A percentile compares a stretch with the other conserved stretches of the same genome.
Evolutionary conservation across 2,888 invertebrate species (phyloP).

Genomic region (Mesorhabditis sp.): DNA sequence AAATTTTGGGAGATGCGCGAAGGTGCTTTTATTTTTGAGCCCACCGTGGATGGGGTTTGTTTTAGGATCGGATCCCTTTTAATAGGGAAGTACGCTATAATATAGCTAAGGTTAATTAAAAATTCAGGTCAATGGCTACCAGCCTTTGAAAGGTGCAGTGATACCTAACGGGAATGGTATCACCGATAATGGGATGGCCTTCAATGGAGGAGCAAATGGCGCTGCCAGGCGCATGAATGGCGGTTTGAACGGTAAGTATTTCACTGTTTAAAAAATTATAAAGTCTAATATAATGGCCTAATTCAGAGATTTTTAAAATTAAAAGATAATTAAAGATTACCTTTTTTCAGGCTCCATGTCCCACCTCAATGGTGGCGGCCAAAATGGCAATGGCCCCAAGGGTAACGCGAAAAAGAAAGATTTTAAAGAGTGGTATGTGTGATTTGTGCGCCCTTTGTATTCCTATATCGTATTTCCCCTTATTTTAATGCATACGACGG

Average conservation of each 20-base stretch:
- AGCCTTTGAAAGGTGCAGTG: constrained; percentile 43
- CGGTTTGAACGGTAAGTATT: not conserved
- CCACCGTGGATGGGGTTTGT: no score
- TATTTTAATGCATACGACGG: no score
- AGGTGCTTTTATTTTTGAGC: no score
- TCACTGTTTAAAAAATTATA: no score
- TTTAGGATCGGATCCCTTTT: no score
- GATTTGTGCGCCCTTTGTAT: constrained; percentile 8
- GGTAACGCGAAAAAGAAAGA: constrained; percentile 47
- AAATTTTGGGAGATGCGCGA: no score
- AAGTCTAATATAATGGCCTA: no score
- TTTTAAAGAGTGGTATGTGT: constrained; percentile 57
- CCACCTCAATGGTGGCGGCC: constrained; percentile 30
- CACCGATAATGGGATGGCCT: constrained; percentile 3
- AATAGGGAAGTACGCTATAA: no score
- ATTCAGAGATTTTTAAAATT: no score
- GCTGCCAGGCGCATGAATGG: not conserved
- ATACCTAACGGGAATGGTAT: constrained; percentile 30
- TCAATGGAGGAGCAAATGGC: constrained; percentile 12
- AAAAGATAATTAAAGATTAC: no score
- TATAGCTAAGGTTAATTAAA: no score
- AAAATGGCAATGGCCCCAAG: constrained; percentile 26
- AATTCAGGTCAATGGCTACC: constrained; percentile 38
- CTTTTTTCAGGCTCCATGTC: not conserved
- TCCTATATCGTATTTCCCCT: not conserved